Evolutionary conservation across 2,888 invertebrate genomes (phyloP).

Genomic region (Nebria salina): DNA sequence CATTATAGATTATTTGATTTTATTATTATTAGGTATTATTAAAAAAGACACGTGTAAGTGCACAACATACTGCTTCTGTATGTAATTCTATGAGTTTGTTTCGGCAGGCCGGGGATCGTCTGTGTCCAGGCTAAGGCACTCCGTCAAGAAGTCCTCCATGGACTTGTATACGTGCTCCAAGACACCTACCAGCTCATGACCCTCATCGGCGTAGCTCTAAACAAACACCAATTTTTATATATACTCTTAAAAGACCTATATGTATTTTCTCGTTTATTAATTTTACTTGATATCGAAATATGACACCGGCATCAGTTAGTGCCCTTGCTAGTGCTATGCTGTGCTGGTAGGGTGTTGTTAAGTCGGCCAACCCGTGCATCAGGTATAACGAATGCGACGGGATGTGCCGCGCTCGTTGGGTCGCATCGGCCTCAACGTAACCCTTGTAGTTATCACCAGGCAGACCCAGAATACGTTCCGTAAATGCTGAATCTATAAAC

Average conservation of each 20-base stretch:
- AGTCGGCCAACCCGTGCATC: constrained; percentile 92
- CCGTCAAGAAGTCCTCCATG: constrained; percentile 91
- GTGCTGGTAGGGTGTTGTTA: constrained; percentile 93
- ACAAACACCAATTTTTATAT: constrained; percentile 52
- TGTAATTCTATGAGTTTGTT: constrained; percentile 60
- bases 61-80: constrained; percentile 4
- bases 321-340: constrained; percentile 89
- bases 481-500: constrained; percentile 88
- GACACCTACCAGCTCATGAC: constrained; percentile 83
- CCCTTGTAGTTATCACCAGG: constrained; percentile 89
- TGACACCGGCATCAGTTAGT: constrained; percentile 85
- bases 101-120: constrained; percentile 75
- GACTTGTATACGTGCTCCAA: constrained; percentile 91
- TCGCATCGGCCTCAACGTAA: constrained; percentile 92
- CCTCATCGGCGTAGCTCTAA: constrained; percentile 93
- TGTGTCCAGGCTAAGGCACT: constrained; percentile 89
- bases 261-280: background rate
- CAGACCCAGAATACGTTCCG: constrained; percentile 91
- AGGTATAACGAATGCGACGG: constrained; percentile 88
- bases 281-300: constrained; percentile 90
- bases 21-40: background rate
- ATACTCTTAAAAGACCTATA: background rate
- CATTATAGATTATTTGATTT: constrained; percentile 2
- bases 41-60: constrained; percentile 16
- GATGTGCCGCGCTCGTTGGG: constrained; percentile 87